Evolutionary conservation across 2,797 vertebrate genomes (phyloP).

Genomic region (Cyclopterus lumpus): DNA sequence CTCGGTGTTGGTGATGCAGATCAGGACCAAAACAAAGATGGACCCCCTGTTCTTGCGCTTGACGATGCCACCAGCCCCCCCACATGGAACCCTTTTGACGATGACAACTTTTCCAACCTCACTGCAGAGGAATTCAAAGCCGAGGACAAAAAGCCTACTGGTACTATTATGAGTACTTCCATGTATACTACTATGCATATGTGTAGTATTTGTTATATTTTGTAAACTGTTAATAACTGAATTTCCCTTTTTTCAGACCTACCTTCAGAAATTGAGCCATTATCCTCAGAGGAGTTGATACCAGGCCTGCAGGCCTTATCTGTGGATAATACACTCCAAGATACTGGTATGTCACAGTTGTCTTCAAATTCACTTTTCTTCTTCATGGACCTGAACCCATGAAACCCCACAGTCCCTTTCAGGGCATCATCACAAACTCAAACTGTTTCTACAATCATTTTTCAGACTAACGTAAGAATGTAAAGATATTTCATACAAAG

Average conservation of each 20-base stretch:
- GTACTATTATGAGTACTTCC: constrained; percentile 69
- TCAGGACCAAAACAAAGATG: constrained; percentile 60
- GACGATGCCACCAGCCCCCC: constrained; percentile 67
- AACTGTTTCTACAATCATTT: not conserved
- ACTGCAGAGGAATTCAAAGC: constrained; percentile 91
- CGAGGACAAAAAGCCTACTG: constrained; percentile 88
- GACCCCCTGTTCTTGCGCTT: constrained; percentile 15
- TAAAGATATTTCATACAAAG: not conserved
- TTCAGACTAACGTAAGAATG: not conserved
- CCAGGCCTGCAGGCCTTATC: constrained; percentile 85
- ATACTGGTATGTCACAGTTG: constrained; percentile 59
- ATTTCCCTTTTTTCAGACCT: constrained; percentile 75
- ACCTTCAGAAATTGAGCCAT: constrained; percentile 80
- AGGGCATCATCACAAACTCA: not conserved
- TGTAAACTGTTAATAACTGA: not conserved
- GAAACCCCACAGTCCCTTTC: not conserved
- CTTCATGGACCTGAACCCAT: not conserved
- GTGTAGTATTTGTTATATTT: not conserved
- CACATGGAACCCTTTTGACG: constrained; percentile 97
- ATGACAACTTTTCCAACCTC: constrained; percentile 94
- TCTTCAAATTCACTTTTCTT: not conserved
- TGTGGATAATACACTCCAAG: constrained; percentile 60
- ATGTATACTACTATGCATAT: not conserved
- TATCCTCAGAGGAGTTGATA: constrained; percentile 89
- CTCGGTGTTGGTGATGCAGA: constrained; percentile 85